Percentiles rank a stretch among this genome's conserved stretches.
These are phyloP conservation scores for Vollenhovia emeryi DNA, from an alignment of 1,140 invertebrate species.

Conservation along the genomic window DNA sequence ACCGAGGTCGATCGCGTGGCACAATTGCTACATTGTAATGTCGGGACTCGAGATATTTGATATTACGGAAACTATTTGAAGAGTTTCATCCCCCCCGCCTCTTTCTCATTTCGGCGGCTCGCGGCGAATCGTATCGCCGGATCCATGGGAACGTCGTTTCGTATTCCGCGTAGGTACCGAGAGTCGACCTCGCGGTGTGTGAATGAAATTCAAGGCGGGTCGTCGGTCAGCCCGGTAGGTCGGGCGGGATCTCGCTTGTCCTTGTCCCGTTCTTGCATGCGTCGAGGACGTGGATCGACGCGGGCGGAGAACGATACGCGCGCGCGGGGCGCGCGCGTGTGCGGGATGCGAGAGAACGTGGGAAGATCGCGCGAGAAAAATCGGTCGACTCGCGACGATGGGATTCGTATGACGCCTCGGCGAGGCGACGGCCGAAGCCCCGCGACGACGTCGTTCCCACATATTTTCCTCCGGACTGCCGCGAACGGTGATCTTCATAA, in stretches of 20 bases:
- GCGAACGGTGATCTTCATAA: not conserved
- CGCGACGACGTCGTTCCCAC: conserved; percentile 34
- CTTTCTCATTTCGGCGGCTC: conserved; percentile 28
- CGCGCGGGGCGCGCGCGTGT: conserved; percentile 60
- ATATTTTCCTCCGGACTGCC: not conserved
- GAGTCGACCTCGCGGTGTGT: conserved; percentile 74
- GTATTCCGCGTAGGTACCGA: conserved; percentile 77
- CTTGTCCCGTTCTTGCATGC: conserved; percentile 65
- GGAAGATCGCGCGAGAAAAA: conserved; percentile 65
- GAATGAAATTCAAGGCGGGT: conserved; percentile 81
- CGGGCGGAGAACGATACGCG: conserved; percentile 63
- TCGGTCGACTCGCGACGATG: conserved; percentile 48
- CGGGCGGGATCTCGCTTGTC: conserved; percentile 67
- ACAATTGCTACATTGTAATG: not conserved
- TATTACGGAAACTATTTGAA: not conserved
- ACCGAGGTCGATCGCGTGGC: not conserved
- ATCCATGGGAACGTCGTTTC: conserved; percentile 78
- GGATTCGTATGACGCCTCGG: conserved; percentile 28
- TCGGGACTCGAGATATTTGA: not conserved
- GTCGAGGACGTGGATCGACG: conserved; percentile 72
- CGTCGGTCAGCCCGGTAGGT: conserved; percentile 72
- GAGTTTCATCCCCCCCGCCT: not conserved
- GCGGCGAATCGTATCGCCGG: not conserved
- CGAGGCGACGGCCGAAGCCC: not conserved
- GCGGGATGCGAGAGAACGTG: conserved; percentile 64